Percentiles rank a stretch among this genome's conserved stretches.
Evolutionary conservation across 2,113 vertebrate genomes (phyloP).

Genomic region (Myotis lucifugus): DNA sequence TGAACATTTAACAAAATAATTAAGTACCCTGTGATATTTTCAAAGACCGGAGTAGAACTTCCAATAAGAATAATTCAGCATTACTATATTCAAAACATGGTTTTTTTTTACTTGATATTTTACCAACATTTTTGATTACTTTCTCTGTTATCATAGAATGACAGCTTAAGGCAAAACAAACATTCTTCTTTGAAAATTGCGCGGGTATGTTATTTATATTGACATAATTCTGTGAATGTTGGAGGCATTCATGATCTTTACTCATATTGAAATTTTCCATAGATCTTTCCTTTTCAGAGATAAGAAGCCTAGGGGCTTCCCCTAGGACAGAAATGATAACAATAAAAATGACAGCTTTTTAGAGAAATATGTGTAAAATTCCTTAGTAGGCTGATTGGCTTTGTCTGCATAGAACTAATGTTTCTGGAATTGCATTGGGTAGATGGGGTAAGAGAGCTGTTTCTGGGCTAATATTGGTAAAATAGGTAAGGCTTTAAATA

Average conservation of each 20-base stretch:
- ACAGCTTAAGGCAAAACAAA: not conserved
- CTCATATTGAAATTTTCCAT: not conserved
- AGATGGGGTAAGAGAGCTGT: not conserved
- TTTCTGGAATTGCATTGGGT: not conserved
- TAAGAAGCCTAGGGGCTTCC: not conserved
- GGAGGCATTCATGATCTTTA: not conserved
- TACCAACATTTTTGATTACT: not conserved
- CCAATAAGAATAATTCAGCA: not conserved
- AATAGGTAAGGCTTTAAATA: not conserved
- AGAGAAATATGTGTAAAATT: not conserved
- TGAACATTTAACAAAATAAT: constrained; percentile 3
- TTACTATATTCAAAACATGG: not conserved
- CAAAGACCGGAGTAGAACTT: not conserved
- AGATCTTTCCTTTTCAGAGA: not conserved
- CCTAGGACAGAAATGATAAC: not conserved
- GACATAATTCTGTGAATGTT: not conserved
- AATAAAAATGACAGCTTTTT: not conserved
- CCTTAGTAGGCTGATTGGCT: not conserved
- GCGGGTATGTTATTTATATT: not conserved
- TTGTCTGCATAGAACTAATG: not conserved
- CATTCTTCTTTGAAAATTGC: not conserved
- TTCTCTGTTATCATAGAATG: not conserved
- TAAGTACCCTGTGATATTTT: not conserved
- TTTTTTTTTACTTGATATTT: constrained; percentile 31
- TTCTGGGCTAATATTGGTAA: not conserved